Evolutionary conservation across 2,888 invertebrate species (phyloP), one percentile per base, ranked within the genome.

Genomic region (Sinohyriopsis cumingii): DNA sequence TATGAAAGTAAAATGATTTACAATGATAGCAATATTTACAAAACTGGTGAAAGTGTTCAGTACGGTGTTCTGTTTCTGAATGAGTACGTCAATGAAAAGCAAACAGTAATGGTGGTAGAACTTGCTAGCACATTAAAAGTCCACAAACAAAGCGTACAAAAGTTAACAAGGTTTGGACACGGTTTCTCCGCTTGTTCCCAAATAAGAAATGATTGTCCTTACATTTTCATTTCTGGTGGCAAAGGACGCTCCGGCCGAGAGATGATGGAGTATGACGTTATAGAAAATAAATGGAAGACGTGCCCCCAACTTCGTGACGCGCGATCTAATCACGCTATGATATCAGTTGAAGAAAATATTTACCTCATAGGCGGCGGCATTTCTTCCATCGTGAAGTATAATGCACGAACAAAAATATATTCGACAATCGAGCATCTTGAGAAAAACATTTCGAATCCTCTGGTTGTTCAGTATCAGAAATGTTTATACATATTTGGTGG

Each of bases 221-320:
- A 72, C 63, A 54, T 72, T 15, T n/a, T 72, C 20, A 62, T 69
- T 63, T 72, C 66, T 53, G 72, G 72, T 54, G 69, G 72, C 59
- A 53, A 60, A 60, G 69, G 69, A 3, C 69, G 69, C 59, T 59
- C 65, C 9, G 55, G 24, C 12, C 54, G 25, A 20, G 33, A 62
- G 53, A 20, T 72, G 9, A 24, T 59, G 12, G 63, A 62, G 55
- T 69, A 69, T 55, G 72, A 72, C 55, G 72, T 72, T 20, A 69
- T 72, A 22, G 69, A 62, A 56, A 65, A 72, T 60, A 68, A 69
- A 54, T 72, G 72, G 72, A 62, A 22, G n/a, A 33, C 3, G 24
- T 66, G 63, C 19, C 45, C 56, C 18, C 12, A 59, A 18, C 45
- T 72, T 63, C 63, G 60, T n/a, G 55, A 61, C 19, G 20, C 25